phyloP scores from a whole-genome alignment of 2,113 vertebrate genomes.

The Tragelaphus strepsiceros region DNA sequence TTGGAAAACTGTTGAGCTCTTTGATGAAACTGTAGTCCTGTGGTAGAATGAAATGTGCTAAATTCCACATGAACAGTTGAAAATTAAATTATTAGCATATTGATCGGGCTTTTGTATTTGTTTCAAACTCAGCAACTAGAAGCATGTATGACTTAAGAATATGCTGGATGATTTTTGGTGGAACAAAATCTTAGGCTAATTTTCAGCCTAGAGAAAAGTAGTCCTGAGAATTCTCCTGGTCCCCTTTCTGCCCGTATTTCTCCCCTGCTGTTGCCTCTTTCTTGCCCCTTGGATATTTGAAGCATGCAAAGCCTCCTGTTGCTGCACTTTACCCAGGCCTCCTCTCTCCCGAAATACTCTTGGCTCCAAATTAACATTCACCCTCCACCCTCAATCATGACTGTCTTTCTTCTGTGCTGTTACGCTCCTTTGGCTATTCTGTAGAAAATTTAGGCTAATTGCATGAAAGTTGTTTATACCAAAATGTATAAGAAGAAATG shows the following conservation, averaged over 20 bases:
- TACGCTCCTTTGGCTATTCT: background rate
- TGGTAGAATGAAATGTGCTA: background rate
- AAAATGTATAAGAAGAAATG: background rate
- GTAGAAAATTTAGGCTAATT: background rate
- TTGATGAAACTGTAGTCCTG: too few relatives aligned
- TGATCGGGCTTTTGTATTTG: background rate
- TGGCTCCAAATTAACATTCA: background rate
- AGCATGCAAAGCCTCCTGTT: rapidly evolving
- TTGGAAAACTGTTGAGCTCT: background rate
- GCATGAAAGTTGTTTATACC: too few relatives aligned
- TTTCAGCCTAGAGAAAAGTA: background rate
- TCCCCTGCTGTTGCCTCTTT: background rate
- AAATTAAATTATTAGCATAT: background rate
- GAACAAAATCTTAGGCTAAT: background rate
- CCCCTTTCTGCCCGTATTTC: background rate
- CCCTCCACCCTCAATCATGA: background rate
- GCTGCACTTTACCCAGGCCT: background rate
- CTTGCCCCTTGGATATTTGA: background rate
- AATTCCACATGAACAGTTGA: background rate
- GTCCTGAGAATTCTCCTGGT: background rate
- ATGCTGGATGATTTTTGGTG: background rate
- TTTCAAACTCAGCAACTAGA: background rate
- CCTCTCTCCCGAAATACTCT: background rate
- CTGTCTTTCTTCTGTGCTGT: background rate
- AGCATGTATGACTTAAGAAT: background rate